Conservation (phyloP, 2,888 invertebrate genomes). For the Stenotaenia linearis region DNA sequence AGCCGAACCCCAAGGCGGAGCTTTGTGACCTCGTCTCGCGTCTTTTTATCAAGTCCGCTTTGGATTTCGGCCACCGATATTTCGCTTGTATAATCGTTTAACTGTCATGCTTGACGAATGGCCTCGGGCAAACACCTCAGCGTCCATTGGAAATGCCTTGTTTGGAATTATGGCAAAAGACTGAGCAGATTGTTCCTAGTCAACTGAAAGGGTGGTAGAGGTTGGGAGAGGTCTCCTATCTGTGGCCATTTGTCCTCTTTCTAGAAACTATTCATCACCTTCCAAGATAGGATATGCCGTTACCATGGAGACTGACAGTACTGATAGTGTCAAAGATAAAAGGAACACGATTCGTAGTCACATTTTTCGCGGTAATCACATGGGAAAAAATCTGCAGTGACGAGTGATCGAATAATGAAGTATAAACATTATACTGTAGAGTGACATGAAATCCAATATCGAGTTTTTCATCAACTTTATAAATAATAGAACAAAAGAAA, state of each 20-base stretch:
- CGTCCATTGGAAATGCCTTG: background rate
- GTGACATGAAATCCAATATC: background rate
- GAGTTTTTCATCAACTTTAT: background rate
- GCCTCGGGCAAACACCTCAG: background rate
- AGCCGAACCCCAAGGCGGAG: background rate
- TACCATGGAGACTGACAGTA: conserved; percentile 16
- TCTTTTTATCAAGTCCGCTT: background rate
- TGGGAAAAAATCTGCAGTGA: background rate
- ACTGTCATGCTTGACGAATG: background rate
- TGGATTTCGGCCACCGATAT: background rate
- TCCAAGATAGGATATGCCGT: conserved; percentile 14
- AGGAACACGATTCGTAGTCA: conserved; percentile 1
- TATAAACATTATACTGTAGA: background rate
- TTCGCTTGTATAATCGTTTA: background rate
- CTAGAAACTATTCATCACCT: conserved; percentile 20
- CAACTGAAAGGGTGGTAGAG: background rate
- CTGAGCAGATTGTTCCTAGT: background rate
- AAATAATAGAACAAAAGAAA: background rate
- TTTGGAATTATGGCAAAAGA: conserved; percentile 2
- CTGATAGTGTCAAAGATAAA: conserved; percentile 7
- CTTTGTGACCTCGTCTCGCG: background rate
- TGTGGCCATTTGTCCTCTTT: conserved; percentile 21
- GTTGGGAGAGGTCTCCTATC: background rate
- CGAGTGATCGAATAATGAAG: background rate
- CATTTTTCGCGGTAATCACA: background rate